Conservation (phyloP, 2,797 vertebrate species). For the Peromyscus melanophrys region DNA sequence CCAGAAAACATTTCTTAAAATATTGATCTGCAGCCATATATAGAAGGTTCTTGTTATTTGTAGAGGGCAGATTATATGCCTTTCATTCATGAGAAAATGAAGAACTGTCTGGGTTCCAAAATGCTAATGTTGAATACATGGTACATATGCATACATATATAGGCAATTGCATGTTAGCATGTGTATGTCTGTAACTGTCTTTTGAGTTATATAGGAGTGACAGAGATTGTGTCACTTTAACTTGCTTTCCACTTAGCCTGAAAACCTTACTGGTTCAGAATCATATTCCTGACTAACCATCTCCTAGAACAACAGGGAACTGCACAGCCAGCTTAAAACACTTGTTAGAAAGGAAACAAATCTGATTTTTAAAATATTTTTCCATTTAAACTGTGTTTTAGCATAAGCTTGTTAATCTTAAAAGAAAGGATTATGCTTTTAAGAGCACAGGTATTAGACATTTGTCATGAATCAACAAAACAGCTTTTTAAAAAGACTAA, state of each 20-base stretch:
- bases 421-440: constrained; percentile 79
- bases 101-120: constrained; percentile 32
- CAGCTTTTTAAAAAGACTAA: constrained; percentile 51
- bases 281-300: constrained; percentile 75
- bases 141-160: not conserved
- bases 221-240: constrained; percentile 59
- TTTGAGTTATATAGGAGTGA: constrained; percentile 46
- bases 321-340: constrained; percentile 82
- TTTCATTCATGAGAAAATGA: constrained; percentile 47
- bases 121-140: constrained; percentile 40
- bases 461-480: constrained; percentile 82
- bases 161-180: constrained; percentile 67
- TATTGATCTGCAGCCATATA: constrained; percentile 25
- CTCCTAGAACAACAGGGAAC: constrained; percentile 82
- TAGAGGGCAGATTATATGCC: not conserved
- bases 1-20: constrained; percentile 59
- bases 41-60: constrained; percentile 49
- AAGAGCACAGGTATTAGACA: constrained; percentile 78
- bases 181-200: constrained; percentile 58
- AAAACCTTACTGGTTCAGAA: constrained; percentile 78
- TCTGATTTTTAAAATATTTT: constrained; percentile 71
- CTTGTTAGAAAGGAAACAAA: constrained; percentile 72
- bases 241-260: constrained; percentile 61
- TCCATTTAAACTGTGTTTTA: constrained; percentile 77
- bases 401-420: constrained; percentile 76